Conservation (phyloP, 2,113 vertebrate species). For the Odocoileus virginianus region DNA sequence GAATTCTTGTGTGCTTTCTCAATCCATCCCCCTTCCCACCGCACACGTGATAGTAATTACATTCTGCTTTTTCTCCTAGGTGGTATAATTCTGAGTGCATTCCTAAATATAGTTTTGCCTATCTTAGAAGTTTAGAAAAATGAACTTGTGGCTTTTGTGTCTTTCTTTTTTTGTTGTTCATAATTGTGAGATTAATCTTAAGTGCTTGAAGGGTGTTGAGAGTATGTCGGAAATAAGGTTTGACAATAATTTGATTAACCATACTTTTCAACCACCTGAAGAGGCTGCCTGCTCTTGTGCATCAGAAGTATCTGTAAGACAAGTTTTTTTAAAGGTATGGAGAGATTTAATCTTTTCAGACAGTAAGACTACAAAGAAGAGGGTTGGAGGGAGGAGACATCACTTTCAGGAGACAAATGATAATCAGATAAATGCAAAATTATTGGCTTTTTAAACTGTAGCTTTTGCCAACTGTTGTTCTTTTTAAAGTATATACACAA, state of each 20-base stretch:
- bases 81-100: background rate
- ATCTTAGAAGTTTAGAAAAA: slow-evolving; percentile 7
- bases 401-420: background rate
- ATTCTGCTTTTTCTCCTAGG: background rate
- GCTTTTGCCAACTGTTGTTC: background rate
- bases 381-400: background rate
- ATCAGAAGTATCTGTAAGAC: background rate
- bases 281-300: background rate
- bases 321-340: background rate
- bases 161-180: background rate
- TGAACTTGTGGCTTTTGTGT: background rate
- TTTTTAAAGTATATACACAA: background rate
- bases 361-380: background rate
- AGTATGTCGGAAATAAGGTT: background rate
- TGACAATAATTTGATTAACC: background rate
- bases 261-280: background rate
- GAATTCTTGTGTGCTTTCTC: background rate
- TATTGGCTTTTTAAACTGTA: background rate
- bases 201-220: background rate
- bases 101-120: slow-evolving; percentile 16
- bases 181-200: background rate
- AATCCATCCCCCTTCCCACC: too few relatives aligned
- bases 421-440: background rate
- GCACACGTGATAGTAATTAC: background rate
- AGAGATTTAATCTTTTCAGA: background rate